Evolutionary conservation across 2,113 vertebrate genomes (phyloP), one percentile per base, ranked within the genome.

Genomic region (Misgurnus anguillicaudatus): DNA sequence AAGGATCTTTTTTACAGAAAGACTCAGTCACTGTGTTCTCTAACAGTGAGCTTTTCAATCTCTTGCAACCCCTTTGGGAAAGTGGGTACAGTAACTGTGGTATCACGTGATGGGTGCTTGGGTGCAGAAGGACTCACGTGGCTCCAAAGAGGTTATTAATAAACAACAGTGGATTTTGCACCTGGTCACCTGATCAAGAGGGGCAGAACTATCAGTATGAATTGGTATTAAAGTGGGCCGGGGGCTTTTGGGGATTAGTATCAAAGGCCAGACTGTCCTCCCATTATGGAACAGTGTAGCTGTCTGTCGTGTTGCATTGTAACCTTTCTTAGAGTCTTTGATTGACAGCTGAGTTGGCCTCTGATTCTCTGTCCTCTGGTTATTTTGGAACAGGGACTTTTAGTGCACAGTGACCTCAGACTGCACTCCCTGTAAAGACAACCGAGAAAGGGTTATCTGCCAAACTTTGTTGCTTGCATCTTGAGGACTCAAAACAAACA

Each of bases 361-460:
- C 62, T 77, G 68, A 79, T 39, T 55, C 36, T 42, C 48, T 47
- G 55, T 7, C 64, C 47, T 60, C n/a, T 66, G 61, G 10, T 71
- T 80, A 72, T 80, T 83, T 80, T 84, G 62, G 71, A 58, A 58
- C 10, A 0, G 19, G 53, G 68, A 58, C 53, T 64, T 80, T n/a
- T 19, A 19, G 68, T 16, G 19, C 19, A 24, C 7, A 6, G 58
- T 70, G 51, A 70, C 65, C 71, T 51, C 19, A 62, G 17, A 57
- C 57, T n/a, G 19, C 62, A 58, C 67, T 53, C 10, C 21, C 64
- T 75, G n/a, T 36, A 36, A 66, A 58, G 58, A 64, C 60, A 79
- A 38, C 42, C 57, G 51, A 3, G 62, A 36, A 36, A 24, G 14
- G 9, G 67, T 7, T 63, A 38, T 19, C 16, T 4, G 0, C 2